A percentile compares a stretch with the other conserved stretches of the same genome.
phyloP scores from a whole-genome alignment of 1,140 invertebrate genomes.

The Scaptomyza montana region DNA sequence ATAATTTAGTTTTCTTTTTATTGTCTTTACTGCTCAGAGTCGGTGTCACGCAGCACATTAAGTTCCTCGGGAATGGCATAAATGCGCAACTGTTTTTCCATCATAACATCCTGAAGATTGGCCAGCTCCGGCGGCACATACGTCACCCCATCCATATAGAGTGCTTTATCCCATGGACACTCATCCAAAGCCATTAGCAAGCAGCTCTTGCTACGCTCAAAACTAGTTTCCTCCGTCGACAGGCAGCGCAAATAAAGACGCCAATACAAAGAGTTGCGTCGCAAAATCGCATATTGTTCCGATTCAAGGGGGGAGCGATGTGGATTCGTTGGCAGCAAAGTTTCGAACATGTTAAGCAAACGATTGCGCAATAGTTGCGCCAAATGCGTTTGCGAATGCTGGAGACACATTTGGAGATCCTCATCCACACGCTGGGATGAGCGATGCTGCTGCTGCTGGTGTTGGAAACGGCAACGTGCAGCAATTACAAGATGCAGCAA shows the following conservation, averaged over 20 bases:
- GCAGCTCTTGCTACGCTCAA: slow-evolving; percentile 81
- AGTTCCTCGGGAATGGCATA: slow-evolving; percentile 89
- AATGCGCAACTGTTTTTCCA: slow-evolving; percentile 88
- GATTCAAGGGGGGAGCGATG: slow-evolving; percentile 44
- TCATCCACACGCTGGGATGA: not conserved
- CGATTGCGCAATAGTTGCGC: slow-evolving; percentile 60
- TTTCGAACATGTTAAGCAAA: slow-evolving; percentile 70
- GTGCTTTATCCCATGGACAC: slow-evolving; percentile 88
- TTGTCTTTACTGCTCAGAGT: not conserved
- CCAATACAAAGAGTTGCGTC: slow-evolving; percentile 80
- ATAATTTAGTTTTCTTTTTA: too few species aligned
- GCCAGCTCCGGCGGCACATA: slow-evolving; percentile 85
- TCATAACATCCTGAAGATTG: slow-evolving; percentile 88
- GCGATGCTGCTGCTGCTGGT: not conserved
- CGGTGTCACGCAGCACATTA: slow-evolving; percentile 85
- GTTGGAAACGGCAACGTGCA: slow-evolving; percentile 50
- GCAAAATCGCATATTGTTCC: slow-evolving; percentile 39
- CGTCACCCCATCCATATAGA: slow-evolving; percentile 85
- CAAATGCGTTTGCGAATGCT: slow-evolving; percentile 1
- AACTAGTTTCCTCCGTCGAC: slow-evolving; percentile 53
- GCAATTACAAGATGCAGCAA: slow-evolving; percentile 63
- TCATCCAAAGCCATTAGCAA: slow-evolving; percentile 86
- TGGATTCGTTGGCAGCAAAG: slow-evolving; percentile 51
- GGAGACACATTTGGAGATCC: not conserved
- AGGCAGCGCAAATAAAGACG: slow-evolving; percentile 69